These are phyloP conservation scores for Achatina immaculata DNA, from an alignment of 1,140 invertebrate genomes.

Conservation along the genomic window DNA sequence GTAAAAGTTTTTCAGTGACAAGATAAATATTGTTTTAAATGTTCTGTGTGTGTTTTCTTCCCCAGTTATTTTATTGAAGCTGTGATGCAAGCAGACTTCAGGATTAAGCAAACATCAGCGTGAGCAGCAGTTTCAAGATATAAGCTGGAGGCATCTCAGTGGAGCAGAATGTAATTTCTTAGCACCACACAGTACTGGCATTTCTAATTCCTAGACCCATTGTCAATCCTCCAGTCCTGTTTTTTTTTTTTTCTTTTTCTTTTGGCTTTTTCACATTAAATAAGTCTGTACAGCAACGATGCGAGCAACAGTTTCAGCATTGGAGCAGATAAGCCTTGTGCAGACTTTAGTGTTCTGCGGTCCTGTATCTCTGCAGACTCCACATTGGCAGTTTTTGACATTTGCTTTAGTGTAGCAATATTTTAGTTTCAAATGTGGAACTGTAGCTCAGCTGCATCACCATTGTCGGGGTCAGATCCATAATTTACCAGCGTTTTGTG, in stretches of 20 bases:
- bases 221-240: conserved; percentile 42
- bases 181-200: conserved; percentile 30
- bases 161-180: conserved; percentile 63
- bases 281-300: conserved; percentile 41
- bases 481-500: background rate
- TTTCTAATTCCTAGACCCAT: conserved; percentile 39
- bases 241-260: too few relatives aligned
- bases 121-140: conserved; percentile 66
- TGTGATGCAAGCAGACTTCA: conserved; percentile 66
- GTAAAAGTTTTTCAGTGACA: too few relatives aligned
- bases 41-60: conserved; percentile 30
- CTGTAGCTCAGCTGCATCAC: conserved; percentile 5
- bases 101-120: conserved; percentile 62
- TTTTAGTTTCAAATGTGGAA: conserved; percentile 19
- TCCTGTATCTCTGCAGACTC: conserved; percentile 41
- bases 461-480: background rate
- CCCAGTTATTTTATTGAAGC: conserved; percentile 44
- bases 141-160: conserved; percentile 59
- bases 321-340: background rate
- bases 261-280: conserved; percentile 37
- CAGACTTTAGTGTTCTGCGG: conserved; percentile 41
- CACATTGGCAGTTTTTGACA: conserved; percentile 18
- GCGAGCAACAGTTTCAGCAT: conserved; percentile 43
- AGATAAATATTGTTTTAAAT: too few relatives aligned
- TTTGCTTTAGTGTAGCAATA: conserved; percentile 24